Evolutionary conservation across 2,888 invertebrate genomes (phyloP).

Genomic region (Leucophenga maculata): DNA sequence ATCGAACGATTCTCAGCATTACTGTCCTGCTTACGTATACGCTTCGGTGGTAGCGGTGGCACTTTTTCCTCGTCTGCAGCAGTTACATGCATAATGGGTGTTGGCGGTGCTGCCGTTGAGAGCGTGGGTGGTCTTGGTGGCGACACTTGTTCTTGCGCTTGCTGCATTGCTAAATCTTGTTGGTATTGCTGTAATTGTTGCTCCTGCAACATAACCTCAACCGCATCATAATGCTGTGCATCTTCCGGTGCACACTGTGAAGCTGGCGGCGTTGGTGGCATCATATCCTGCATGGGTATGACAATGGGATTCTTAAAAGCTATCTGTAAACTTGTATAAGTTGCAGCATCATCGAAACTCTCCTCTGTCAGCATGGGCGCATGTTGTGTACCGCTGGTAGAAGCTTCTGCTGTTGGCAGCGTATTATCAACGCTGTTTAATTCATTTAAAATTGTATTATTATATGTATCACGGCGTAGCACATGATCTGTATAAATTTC

Average conservation of each 20-base stretch:
- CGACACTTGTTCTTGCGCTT: conserved; percentile 32
- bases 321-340: conserved; percentile 87
- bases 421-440: conserved; percentile 58
- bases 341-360: conserved; percentile 83
- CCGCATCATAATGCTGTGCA: conserved; percentile 72
- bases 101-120: conserved; percentile 49
- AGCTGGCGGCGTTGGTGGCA: conserved; percentile 70
- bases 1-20: conserved; percentile 68
- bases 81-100: conserved; percentile 70
- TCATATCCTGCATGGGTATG: conserved; percentile 77
- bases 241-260: conserved; percentile 69
- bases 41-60: conserved; percentile 87
- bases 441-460: conserved; percentile 67
- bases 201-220: conserved; percentile 70
- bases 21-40: conserved; percentile 76
- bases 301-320: conserved; percentile 89
- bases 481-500: conserved; percentile 85
- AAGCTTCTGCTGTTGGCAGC: conserved; percentile 42
- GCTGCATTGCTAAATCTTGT: conserved; percentile 33
- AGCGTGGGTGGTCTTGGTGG: conserved; percentile 44
- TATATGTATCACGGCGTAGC: conserved; percentile 75
- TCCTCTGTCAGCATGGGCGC: conserved; percentile 75
- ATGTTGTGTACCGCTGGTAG: conserved; percentile 70
- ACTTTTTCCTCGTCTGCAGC: conserved; percentile 76
- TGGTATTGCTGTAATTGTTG: conserved; percentile 32